Evolutionary conservation across 2,888 invertebrate genomes (phyloP).

Genomic region (Nymphalis polychloros): DNA sequence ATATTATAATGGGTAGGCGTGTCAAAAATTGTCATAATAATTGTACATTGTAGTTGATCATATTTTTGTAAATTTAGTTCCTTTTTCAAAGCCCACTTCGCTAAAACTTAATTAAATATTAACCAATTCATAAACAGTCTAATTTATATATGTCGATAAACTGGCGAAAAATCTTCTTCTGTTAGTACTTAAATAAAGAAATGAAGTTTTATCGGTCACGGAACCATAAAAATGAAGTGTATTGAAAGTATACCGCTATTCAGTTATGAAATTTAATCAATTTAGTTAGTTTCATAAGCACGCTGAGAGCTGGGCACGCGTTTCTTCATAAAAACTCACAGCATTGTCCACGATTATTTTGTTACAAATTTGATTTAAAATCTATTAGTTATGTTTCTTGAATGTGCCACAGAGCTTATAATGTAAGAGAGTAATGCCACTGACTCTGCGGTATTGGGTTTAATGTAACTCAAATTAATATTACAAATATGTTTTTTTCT

Average conservation of each 20-base stretch:
- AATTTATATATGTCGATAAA: no score
- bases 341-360: conserved; percentile 64
- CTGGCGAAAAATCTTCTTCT: background rate
- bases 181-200: conserved; percentile 21
- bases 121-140: no score
- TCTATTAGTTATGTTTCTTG: conserved; percentile 59
- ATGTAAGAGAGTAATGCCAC: background rate
- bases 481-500: background rate
- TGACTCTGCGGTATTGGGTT: background rate
- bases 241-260: conserved; percentile 52
- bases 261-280: conserved; percentile 70
- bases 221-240: conserved; percentile 29
- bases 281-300: conserved; percentile 63
- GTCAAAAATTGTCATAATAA: no score
- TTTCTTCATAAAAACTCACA: conserved; percentile 56
- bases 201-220: conserved; percentile 35
- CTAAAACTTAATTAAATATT: no score
- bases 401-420: conserved; percentile 43
- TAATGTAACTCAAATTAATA: no score
- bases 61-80: no score
- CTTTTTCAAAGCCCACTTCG: no score
- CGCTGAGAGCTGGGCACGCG: conserved; percentile 60
- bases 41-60: no score
- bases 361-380: conserved; percentile 74
- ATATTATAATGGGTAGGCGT: background rate